A percentile compares a stretch with the other conserved stretches of the same genome.
Evolutionary conservation across 1,140 invertebrate genomes (phyloP).

Genomic region (Akabosia matsudoensis): DNA sequence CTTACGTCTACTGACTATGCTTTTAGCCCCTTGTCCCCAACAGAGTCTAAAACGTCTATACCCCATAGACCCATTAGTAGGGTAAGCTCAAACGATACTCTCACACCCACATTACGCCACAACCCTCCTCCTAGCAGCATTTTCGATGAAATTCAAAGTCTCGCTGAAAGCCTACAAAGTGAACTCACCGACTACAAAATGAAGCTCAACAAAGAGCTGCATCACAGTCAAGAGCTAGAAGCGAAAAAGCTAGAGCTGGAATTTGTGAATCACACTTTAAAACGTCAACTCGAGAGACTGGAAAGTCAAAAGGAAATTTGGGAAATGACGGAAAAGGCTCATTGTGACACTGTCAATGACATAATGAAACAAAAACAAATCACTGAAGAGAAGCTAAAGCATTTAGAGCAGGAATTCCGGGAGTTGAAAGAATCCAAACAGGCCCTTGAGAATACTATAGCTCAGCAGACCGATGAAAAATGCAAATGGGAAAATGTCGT

Average conservation of each 20-base stretch:
- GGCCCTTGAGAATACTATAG: background rate
- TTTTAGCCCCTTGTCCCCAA: too few species aligned
- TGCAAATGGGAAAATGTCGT: background rate
- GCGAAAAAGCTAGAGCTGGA: slow-evolving; percentile 16
- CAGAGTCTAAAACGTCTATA: too few species aligned
- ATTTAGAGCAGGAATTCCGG: too few species aligned
- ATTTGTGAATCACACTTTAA: background rate
- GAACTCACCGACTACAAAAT: background rate
- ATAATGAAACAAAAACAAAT: background rate
- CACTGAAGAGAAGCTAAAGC: background rate
- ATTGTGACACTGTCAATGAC: background rate
- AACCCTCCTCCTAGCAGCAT: background rate
- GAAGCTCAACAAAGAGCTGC: background rate
- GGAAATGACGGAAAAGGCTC: background rate
- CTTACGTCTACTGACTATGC: too few species aligned
- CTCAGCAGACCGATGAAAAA: too few species aligned
- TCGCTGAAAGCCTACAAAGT: slow-evolving; percentile 1
- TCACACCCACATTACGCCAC: too few species aligned
- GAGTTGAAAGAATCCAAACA: too few species aligned
- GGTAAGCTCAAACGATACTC: too few species aligned
- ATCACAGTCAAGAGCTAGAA: background rate
- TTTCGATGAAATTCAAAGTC: background rate
- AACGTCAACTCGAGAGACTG: background rate
- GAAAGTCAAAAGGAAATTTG: background rate
- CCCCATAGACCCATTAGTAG: too few species aligned